These are phyloP conservation scores for Diphyllodes magnificus DNA, from an alignment of 2,113 vertebrate genomes.

Conservation along the genomic window DNA sequence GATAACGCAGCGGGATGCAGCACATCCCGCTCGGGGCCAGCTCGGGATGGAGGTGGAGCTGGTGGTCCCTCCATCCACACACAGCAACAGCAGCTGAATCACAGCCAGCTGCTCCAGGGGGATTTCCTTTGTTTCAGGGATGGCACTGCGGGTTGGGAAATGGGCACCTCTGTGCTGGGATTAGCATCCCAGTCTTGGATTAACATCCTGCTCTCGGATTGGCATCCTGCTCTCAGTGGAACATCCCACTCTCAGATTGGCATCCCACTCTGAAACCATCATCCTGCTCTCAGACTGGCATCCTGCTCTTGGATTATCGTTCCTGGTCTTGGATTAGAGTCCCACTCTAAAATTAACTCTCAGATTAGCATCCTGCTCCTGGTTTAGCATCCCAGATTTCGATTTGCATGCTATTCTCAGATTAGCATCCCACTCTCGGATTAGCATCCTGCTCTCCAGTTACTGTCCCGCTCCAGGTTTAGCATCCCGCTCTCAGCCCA, in stretches of 20 bases:
- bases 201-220: not conserved
- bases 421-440: not conserved
- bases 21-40: rapidly evolving
- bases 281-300: not conserved
- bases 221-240: not conserved
- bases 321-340: no score
- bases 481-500: not conserved
- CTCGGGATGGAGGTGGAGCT: not conserved
- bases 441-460: not conserved
- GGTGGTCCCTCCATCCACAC: not conserved
- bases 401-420: rapidly evolving
- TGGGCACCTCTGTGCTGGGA: not conserved
- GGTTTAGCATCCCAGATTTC: not conserved
- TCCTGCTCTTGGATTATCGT: not conserved
- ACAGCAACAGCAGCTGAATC: rapidly evolving
- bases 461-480: not conserved
- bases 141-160: rapidly evolving
- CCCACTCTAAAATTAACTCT: not conserved
- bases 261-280: not conserved
- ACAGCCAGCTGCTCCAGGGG: rapidly evolving
- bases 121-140: not conserved
- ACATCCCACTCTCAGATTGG: no score
- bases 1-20: rapidly evolving
- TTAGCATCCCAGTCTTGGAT: no score
- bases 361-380: not conserved